Evolutionary conservation across 1,140 invertebrate genomes (phyloP).

Genomic region (Bombus affinis): DNA sequence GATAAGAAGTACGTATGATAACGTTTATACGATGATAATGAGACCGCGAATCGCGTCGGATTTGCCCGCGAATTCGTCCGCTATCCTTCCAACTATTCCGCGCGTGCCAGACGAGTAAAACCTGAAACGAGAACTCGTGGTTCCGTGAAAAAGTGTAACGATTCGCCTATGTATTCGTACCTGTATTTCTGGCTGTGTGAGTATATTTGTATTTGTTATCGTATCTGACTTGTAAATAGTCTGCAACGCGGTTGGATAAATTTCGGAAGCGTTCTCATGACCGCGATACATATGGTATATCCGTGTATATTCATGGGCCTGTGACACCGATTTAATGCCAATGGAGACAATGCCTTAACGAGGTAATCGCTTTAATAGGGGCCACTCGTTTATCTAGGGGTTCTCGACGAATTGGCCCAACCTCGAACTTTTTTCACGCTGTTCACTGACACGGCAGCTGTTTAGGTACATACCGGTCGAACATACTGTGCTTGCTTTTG

Average conservation of each 20-base stretch:
- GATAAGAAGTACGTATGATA: slow-evolving; percentile 59
- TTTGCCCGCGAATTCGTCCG: slow-evolving; percentile 20
- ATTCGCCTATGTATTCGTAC: not conserved
- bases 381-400: slow-evolving; percentile 58
- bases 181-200: not conserved
- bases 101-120: not conserved
- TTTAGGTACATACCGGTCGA: not conserved
- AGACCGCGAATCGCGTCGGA: not conserved
- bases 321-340: slow-evolving; percentile 66
- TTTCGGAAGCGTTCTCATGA: slow-evolving; percentile 41
- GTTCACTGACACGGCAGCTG: slow-evolving; percentile 21
- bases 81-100: not conserved
- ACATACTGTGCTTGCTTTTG: not conserved
- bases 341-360: slow-evolving; percentile 76
- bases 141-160: slow-evolving; percentile 4
- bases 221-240: slow-evolving; percentile 10
- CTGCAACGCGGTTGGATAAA: not conserved
- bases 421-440: slow-evolving; percentile 56
- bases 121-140: not conserved
- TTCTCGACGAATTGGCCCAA: slow-evolving; percentile 59
- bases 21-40: slow-evolving; percentile 49
- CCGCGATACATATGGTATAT: slow-evolving; percentile 29
- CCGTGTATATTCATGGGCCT: slow-evolving; percentile 55
- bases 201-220: slow-evolving; percentile 1
- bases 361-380: slow-evolving; percentile 77